Percentiles rank a stretch among this genome's conserved stretches.
Conservation (phyloP, 1,140 invertebrate species). For the Meloidogyne floridensis region DNA sequence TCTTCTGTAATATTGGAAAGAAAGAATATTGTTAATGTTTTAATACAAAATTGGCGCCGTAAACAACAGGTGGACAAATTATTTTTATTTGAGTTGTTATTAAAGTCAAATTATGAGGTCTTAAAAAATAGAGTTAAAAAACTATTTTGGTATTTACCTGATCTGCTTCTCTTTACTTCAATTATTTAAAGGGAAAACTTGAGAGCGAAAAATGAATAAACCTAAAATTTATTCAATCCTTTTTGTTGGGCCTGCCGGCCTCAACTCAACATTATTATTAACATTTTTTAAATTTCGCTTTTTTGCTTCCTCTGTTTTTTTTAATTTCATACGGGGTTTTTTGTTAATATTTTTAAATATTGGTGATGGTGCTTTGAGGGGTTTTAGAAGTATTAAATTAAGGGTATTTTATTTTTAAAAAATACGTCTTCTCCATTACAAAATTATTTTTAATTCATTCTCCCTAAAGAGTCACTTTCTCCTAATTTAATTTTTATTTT, state of each 20-base stretch:
- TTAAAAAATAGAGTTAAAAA: neutral
- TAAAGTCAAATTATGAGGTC: neutral
- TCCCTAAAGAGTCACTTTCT: neutral
- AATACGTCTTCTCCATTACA: neutral
- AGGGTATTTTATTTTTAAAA: neutral
- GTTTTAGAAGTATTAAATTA: neutral
- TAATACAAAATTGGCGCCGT: constrained; percentile 65
- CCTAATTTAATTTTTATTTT: neutral
- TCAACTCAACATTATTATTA: neutral
- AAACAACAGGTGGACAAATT: constrained; percentile 62
- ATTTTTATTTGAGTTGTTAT: neutral
- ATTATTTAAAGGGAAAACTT: neutral
- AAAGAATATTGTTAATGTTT: constrained; percentile 62
- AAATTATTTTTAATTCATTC: neutral
- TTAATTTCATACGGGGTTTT: neutral
- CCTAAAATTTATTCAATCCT: neutral
- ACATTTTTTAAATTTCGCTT: neutral
- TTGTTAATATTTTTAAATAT: neutral
- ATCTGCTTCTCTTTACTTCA: neutral
- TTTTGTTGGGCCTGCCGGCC: constrained; percentile 2
- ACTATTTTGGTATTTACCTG: neutral
- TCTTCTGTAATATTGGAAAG: constrained; percentile 60
- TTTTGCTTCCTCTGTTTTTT: neutral
- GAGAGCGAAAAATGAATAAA: neutral
- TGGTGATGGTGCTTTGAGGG: neutral